Percentiles rank a stretch among this genome's conserved stretches.
Conservation (phyloP, 2,113 vertebrate genomes). For the Tricholaema leucomelas region DNA sequence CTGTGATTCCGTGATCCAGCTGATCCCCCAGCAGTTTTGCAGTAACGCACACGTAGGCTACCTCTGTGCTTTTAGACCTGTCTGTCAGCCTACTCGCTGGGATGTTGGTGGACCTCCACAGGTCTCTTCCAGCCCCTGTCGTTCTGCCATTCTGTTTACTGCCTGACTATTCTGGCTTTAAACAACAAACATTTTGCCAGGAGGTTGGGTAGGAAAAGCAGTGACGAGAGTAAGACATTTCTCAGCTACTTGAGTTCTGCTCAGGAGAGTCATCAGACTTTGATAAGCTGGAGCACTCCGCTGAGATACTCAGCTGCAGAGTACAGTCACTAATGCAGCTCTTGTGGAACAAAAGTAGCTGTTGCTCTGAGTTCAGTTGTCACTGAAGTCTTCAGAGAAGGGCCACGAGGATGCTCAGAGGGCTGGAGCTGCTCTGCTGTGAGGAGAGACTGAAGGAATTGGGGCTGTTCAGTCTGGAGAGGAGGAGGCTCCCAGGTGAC, state of each 20-base stretch:
- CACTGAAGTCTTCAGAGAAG: too few relatives aligned
- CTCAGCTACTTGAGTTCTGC: background rate
- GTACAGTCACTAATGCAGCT: background rate
- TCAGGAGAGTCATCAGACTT: background rate
- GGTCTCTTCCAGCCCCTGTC: too few relatives aligned
- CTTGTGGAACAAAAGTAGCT: background rate
- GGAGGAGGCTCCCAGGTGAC: too few relatives aligned
- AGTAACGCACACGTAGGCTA: background rate
- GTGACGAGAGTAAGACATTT: background rate
- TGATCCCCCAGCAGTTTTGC: background rate
- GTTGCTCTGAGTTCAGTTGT: background rate
- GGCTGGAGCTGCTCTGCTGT: too few relatives aligned
- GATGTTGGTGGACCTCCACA: background rate
- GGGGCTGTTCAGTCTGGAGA: too few relatives aligned
- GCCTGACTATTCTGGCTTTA: background rate
- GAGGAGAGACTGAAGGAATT: too few relatives aligned
- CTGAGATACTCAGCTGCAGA: background rate
- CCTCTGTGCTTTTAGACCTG: background rate
- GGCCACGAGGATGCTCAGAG: too few relatives aligned
- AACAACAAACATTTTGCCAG: background rate
- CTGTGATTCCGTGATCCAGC: background rate
- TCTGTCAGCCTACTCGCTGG: conserved; percentile 13
- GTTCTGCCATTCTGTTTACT: background rate
- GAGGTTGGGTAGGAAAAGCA: background rate
- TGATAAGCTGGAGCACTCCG: background rate